Base-by-base conservation (phyloP, 2,113 vertebrate genomes). In the Ailuropoda melanoleuca region DNA sequence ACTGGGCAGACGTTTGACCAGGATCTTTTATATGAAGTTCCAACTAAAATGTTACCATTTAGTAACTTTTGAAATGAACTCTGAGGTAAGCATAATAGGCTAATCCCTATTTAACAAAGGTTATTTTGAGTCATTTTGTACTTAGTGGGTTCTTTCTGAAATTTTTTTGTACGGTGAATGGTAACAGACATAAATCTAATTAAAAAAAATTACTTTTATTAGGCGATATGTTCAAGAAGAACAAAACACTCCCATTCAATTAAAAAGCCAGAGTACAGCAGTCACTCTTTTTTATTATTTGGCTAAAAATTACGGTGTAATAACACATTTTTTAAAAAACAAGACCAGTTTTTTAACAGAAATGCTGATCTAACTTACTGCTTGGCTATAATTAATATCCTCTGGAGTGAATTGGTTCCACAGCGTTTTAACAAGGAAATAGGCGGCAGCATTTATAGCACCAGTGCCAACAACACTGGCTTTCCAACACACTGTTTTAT, bases 331-430 rank as follows among this genome's bases (percentile, higher is more conserved):
- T 39, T 70, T 96, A 88, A 88, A 90, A 13, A 88, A 77, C 17
- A 18, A 72, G 87, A 29, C 37, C 66, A 48, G 43, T 74, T 87
- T 97, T 89, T 83, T 68, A 97, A 90, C 97, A 83, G 90, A 89
- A 97, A 83, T 50, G 87, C 89, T 95, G 96, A 86, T 8, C 11
- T 37, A 95, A 82, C 80, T 95, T 72, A 90, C 94, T 83, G 74
- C 11, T 64, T 50, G 96, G 55, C 18, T 97, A 29, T 95, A 95
- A 97, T 93, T 91, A 97, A 90, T 93, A 97, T 84, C 24, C 72
- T 95, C 46, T 83, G n/a, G 26, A 83, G 93, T 34, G 23, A 39
- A 86, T 86, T 21, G 98, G 68, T 97, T 83, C 70, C 94, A 46
- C 68, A 97, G 78, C 2, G 18, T 37, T 97, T 92, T n/a, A 82